phyloP scores from a whole-genome alignment of 2,888 invertebrate species.

The Acanthopleura granulata region DNA sequence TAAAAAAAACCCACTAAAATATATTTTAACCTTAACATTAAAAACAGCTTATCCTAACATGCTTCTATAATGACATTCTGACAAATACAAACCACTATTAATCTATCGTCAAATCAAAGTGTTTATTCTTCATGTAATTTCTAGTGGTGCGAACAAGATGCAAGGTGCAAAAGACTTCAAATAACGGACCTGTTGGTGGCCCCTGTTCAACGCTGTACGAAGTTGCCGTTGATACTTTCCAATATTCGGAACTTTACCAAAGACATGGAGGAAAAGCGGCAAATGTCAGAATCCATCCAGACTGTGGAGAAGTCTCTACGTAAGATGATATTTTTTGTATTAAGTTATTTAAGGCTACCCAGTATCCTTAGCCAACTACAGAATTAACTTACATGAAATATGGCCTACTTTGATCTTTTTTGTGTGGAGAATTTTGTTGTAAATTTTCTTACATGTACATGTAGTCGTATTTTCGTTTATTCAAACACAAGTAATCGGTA shows the following conservation, averaged over 20 bases:
- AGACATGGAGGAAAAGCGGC: conserved; percentile 70
- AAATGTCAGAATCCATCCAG: conserved; percentile 72
- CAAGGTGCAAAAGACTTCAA: conserved; percentile 74
- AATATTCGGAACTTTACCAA: conserved; percentile 73
- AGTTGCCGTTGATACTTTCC: conserved; percentile 74
- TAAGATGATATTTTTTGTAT: too few relatives aligned
- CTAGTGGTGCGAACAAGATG: conserved; percentile 74
- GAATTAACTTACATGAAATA: neutral
- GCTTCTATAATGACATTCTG: too few relatives aligned
- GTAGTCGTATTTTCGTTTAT: too few relatives aligned
- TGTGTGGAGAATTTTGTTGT: neutral
- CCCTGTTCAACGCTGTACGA: conserved; percentile 75
- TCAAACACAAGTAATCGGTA: too few relatives aligned
- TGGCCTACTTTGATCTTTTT: neutral
- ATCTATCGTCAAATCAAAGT: neutral
- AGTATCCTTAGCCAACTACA: too few relatives aligned
- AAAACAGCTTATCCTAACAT: too few relatives aligned
- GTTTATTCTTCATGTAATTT: conserved; percentile 23
- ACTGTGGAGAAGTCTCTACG: conserved; percentile 74
- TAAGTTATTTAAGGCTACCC: too few relatives aligned
- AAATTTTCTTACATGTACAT: too few relatives aligned
- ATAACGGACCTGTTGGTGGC: conserved; percentile 75
- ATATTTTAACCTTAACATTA: too few relatives aligned
- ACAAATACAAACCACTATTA: too few relatives aligned
- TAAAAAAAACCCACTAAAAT: too few relatives aligned